Percentiles rank a stretch among this genome's conserved stretches.
phyloP scores from a whole-genome alignment of 2,113 vertebrate species.

The Lophura nycthemera region DNA sequence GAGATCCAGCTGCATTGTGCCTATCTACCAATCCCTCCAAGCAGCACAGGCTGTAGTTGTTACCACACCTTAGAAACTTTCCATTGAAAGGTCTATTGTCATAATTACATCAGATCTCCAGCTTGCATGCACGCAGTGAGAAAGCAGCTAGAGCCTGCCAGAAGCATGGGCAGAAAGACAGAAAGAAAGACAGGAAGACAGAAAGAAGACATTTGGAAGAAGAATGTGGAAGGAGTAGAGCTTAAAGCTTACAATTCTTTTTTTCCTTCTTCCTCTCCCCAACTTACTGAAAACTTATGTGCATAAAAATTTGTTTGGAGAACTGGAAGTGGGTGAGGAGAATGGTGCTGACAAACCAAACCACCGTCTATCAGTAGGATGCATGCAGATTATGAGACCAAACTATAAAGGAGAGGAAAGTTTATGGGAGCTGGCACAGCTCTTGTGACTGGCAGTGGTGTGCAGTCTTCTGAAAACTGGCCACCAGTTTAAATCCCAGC shows the following conservation, averaged over 20 bases:
- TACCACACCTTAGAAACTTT: slow-evolving; percentile 25
- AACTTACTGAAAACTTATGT: background rate
- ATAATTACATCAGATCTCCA: slow-evolving; percentile 41
- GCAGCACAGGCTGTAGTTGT: background rate
- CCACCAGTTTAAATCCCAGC: background rate
- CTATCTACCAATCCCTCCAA: background rate
- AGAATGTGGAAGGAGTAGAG: background rate
- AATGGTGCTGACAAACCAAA: background rate
- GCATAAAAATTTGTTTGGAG: background rate
- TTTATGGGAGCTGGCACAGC: background rate
- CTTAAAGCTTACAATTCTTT: background rate
- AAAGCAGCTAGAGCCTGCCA: slow-evolving; percentile 26
- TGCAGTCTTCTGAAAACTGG: background rate
- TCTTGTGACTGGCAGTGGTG: background rate
- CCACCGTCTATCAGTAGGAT: background rate
- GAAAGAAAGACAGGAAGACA: background rate
- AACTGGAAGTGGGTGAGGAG: background rate
- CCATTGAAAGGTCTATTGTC: slow-evolving; percentile 27
- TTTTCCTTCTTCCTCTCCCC: background rate
- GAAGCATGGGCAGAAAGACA: background rate
- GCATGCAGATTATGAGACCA: background rate
- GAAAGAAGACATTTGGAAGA: background rate
- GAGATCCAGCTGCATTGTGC: background rate
- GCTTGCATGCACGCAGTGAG: background rate
- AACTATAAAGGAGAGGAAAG: background rate